A percentile compares a stretch with the other conserved stretches of the same genome.
Evolutionary conservation across 1,140 invertebrate species (phyloP).

Genomic region (Popillia japonica): DNA sequence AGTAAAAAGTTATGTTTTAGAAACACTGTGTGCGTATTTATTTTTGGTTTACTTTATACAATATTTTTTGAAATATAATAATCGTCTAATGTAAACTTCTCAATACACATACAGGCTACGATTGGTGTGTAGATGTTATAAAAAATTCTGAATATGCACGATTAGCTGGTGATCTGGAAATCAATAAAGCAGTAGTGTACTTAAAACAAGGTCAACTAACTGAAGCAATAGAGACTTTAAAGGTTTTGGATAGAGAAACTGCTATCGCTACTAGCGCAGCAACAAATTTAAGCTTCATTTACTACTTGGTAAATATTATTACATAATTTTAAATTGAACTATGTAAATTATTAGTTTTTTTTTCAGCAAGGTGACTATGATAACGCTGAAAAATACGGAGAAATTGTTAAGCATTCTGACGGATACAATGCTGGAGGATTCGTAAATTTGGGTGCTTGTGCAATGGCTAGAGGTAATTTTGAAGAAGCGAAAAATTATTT

Average conservation of each 20-base stretch:
- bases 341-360: conserved; percentile 46
- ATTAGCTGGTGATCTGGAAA: conserved; percentile 88
- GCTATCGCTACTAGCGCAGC: conserved; percentile 86
- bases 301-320: conserved; percentile 75
- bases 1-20: no score
- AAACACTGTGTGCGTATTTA: no score
- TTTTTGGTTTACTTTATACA: no score
- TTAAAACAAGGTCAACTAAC: conserved; percentile 85
- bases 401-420: conserved; percentile 72
- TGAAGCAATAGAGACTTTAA: conserved; percentile 85
- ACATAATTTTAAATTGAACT: background rate
- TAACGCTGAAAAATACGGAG: conserved; percentile 84
- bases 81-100: no score
- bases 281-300: conserved; percentile 92
- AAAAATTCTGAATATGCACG: conserved; percentile 79
- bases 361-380: conserved; percentile 81
- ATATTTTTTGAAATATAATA: no score
- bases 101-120: conserved; percentile 63
- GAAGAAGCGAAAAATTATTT: conserved; percentile 82
- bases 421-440: conserved; percentile 83
- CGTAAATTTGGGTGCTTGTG: conserved; percentile 90
- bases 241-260: conserved; percentile 86
- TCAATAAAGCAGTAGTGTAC: conserved; percentile 92
- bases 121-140: conserved; percentile 81
- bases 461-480: conserved; percentile 75